Evolutionary conservation across 2,113 vertebrate genomes (phyloP), one percentile per base, ranked within the genome.

Genomic region (Lanius collurio): DNA sequence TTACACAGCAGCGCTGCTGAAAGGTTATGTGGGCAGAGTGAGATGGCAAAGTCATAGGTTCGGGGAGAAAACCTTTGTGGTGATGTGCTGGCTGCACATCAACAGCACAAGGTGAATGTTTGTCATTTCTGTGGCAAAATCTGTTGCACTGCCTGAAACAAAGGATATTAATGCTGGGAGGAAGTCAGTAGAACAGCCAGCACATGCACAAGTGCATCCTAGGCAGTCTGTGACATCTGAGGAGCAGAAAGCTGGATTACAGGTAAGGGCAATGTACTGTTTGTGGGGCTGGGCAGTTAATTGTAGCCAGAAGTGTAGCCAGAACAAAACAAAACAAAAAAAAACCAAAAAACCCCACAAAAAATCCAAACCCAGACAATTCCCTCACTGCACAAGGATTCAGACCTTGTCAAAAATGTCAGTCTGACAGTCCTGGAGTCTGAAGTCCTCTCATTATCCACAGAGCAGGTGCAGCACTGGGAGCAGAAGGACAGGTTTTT

Each of bases 361-460:
- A 63, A 68, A 18, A 6, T 22, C 8, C 4, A 33, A 33, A 77
- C 15, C 2, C 30, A 28, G 31, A 63, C 53, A 70, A 83, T 59
- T 37, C 1, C 5, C 3, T 13, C 22, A 10, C 10, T 8, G 13
- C 14, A n/a, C n/a, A n/a, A n/a, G 27, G 35, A 88, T 77, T 83
- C 67, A 74, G 42, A 77, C 55, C 63, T 90, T 93, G 85, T 77
- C 78, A 94, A 70, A 94, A 67, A 64, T 62, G 70, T 74, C 91
- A 79, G 35, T 52, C 39, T 95, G 74, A 65, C 87, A 85, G 42
- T 50, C 62, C 42, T 41, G 63, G 70, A 73, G 64, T 19, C 71
- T 80, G 75, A 88, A 80, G 87, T 53, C 68, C 44, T 85, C 67
- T 95, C 87, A 83, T 96, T 95, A 95, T 74, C 75, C 18, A 6